Evolutionary conservation across 2,888 invertebrate species (phyloP), one percentile per base, ranked within the genome.

Genomic region (Mongoloraphidia duomilia): DNA sequence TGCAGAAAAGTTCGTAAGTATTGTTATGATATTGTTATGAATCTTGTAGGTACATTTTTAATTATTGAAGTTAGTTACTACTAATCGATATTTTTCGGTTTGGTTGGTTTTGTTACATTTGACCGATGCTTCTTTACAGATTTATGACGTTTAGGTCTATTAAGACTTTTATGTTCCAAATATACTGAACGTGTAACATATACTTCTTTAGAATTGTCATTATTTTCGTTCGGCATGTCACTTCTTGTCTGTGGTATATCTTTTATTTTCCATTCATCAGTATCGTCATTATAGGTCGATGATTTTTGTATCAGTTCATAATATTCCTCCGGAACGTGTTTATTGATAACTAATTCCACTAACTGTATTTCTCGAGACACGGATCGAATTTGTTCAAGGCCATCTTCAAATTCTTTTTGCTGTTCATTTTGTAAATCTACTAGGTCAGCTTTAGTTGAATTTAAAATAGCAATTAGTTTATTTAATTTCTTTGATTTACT

Each of bases 191-290:
- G 26, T 26, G 26, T 26, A 26, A 6, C 26, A 26, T 26, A 26
- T 26, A 26, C 1, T 5, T 26, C 26, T 1, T 6, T 26, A 6
- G 26, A 26, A 1, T 3, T 26, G 26, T 26, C 26, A 6, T 26
- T 6, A 26, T 6, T 6, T 6, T 26, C 26, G 63, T 88, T 87
- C 51, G 85, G 75, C 93, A 97, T 96, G 65, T 98, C 97, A 71
- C 97, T 98, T 0, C 97, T 97, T 8, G 96, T 94, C 68, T 98
- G 98, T 0, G 97, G 97, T 8, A 98, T 94, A 66, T 96, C 96
- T 64, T 85, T 87, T 10, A 97, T 74, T 63, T 93, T 92, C 93
- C 94, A 97, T 66, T 96, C 95, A 34, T 93, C 94, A 13, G 91
- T 84, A 60, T 95, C 93, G 66, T 95, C 93, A 69, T 93, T 93